These are phyloP conservation scores for Athene cunicularia DNA, from an alignment of 2,113 vertebrate genomes.

Conservation along the genomic window DNA sequence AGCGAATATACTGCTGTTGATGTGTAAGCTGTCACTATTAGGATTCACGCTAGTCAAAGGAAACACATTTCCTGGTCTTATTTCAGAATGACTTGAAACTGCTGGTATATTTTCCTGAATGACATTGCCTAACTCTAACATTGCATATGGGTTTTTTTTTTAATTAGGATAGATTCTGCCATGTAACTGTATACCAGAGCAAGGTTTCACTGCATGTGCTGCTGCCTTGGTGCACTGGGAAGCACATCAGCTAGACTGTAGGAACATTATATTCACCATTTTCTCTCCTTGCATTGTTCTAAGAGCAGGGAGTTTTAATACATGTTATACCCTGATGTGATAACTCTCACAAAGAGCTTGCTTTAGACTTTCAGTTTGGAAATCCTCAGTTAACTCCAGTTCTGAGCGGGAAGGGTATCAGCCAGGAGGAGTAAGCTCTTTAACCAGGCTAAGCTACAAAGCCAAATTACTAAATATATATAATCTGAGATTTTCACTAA, in stretches of 20 bases:
- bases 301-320: background rate
- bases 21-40: background rate
- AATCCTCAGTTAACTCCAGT: background rate
- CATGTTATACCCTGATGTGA: background rate
- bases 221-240: background rate
- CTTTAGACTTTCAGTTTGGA: background rate
- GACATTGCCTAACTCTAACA: background rate
- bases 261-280: accelerated
- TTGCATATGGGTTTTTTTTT: accelerated
- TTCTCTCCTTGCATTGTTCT: background rate
- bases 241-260: background rate
- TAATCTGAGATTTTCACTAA: constrained; percentile 21
- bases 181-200: background rate
- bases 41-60: background rate
- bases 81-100: background rate
- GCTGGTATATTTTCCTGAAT: background rate
- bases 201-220: background rate
- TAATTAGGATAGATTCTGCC: background rate
- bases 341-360: background rate
- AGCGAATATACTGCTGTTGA: background rate
- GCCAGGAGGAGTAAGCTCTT: constrained; percentile 5
- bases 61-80: background rate
- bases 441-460: background rate
- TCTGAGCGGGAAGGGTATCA: background rate
- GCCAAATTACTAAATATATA: background rate